Base-by-base conservation (phyloP, 2,113 vertebrate genomes). In the Choloepus hoffmanni region DNA sequence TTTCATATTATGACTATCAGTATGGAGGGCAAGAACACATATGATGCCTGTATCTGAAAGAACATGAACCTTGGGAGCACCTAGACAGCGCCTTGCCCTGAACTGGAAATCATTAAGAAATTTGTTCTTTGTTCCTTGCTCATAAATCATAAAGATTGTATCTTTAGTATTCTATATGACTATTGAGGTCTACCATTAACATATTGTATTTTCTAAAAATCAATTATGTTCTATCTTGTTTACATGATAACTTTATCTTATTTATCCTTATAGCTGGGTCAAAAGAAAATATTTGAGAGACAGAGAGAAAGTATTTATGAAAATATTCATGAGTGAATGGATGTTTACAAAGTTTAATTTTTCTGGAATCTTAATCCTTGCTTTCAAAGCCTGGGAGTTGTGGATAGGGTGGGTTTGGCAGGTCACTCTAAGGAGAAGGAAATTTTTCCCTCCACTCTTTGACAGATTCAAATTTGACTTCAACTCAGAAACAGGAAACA, bases 91-190 rank as follows among this genome's bases (percentile, higher is more conserved):
- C 5, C 62, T 53, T 40, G 30, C 36, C n/a, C 8, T 50, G 14
- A 65, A 67, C 63, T 28, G 58, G 28, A n/a, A 88, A 60, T 88
- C 19, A 85, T 53, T 82, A 78, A 55, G 19, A 96, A 78, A 76
- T 60, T 10, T 65, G 79, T 87, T 84, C 19, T 83, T 67, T 60
- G 23, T 28, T 81, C 89, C 43, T 94, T 91, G 62, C 74, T 93
- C 94, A 53, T 55, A 43, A 45, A 91, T 15, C 48, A 53, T 19
- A 28, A 60, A 91, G 40, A 70, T 83, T 45, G 67, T 43, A 62
- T 30, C 19, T 73, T 86, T 81, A 70, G 7, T 43, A 85, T 18
- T 86, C 84, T 26, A 26, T 78, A 83, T 78, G 23, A 60, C 10
- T 73, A 0, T 87, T 76, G 18, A 30, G 11, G 15, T 87, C 40